Evolutionary conservation across 2,888 invertebrate species (phyloP).

Genomic region (Epicampocera succincta): DNA sequence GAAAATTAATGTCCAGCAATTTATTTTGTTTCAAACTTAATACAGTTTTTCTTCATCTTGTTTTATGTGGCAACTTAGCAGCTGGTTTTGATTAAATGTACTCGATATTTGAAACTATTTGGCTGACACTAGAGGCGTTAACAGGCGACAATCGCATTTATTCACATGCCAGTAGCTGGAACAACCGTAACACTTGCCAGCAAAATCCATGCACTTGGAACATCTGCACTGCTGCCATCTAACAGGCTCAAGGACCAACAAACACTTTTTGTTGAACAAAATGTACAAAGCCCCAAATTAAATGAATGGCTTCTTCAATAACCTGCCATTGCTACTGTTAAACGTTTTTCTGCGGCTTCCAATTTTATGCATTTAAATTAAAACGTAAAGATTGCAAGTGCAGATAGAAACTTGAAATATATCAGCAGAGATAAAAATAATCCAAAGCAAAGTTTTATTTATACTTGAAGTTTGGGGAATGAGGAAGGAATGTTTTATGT

Average conservation of each 20-base stretch:
- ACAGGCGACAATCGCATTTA: slow-evolving; percentile 10
- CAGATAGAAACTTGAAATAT: background rate
- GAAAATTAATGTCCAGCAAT: slow-evolving; percentile 27
- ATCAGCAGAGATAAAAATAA: background rate
- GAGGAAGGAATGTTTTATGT: no score
- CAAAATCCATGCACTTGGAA: slow-evolving; percentile 7
- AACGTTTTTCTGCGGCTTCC: background rate
- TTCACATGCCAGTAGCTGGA: background rate
- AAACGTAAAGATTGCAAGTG: slow-evolving; percentile 8
- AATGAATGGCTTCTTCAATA: slow-evolving; percentile 15
- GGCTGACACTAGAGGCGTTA: slow-evolving; percentile 37
- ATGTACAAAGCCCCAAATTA: background rate
- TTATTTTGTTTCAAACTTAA: slow-evolving; percentile 26
- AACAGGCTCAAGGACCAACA: background rate
- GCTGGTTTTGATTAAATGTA: slow-evolving; percentile 40
- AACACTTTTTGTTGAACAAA: slow-evolving; percentile 23
- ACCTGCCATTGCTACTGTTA: slow-evolving; percentile 27
- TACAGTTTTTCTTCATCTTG: background rate
- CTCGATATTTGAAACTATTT: slow-evolving; percentile 25
- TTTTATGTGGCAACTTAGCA: background rate
- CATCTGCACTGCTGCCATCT: background rate
- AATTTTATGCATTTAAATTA: slow-evolving; percentile 28
- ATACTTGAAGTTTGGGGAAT: no score
- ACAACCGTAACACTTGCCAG: background rate
- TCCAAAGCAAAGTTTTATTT: background rate